A percentile compares a stretch with the other conserved stretches of the same genome.
These are phyloP conservation scores for Psittacus erithacus DNA, from an alignment of 2,113 vertebrate species.

Conservation along the genomic window DNA sequence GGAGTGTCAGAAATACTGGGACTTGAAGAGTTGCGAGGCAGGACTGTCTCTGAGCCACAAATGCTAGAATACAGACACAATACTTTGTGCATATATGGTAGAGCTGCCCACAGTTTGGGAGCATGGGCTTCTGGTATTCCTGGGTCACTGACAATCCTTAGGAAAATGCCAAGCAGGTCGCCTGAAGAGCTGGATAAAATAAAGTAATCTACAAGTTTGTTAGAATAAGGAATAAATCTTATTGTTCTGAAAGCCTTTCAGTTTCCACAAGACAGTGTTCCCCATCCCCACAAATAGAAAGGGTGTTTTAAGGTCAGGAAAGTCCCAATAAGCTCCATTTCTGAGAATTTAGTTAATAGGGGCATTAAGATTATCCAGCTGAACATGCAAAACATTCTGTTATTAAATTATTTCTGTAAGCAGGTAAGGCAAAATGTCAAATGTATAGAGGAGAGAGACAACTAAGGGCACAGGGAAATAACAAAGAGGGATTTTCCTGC, in stretches of 20 bases:
- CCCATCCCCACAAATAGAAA: fast-evolving
- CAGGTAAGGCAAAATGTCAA: background rate
- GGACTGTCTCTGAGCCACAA: background rate
- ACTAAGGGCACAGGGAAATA: background rate
- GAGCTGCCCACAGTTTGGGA: background rate
- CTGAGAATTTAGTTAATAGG: background rate
- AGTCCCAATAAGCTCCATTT: background rate
- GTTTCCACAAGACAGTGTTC: background rate
- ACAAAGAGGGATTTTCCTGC: background rate
- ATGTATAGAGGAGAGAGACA: background rate
- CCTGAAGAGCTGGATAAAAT: background rate
- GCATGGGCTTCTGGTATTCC: background rate
- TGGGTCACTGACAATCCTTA: background rate
- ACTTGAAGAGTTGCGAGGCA: background rate
- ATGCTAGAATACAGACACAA: background rate
- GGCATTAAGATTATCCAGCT: background rate
- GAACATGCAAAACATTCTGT: background rate
- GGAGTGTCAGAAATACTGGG: background rate
- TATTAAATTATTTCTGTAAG: background rate
- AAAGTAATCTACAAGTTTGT: background rate
- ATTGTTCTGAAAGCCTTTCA: background rate
- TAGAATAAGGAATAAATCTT: background rate
- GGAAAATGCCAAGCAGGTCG: fast-evolving
- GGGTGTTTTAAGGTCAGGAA: background rate
- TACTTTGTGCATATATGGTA: background rate